These are phyloP conservation scores for Melanotaenia maccullochi DNA, from an alignment of 2,797 vertebrate genomes.

Conservation along the genomic window DNA sequence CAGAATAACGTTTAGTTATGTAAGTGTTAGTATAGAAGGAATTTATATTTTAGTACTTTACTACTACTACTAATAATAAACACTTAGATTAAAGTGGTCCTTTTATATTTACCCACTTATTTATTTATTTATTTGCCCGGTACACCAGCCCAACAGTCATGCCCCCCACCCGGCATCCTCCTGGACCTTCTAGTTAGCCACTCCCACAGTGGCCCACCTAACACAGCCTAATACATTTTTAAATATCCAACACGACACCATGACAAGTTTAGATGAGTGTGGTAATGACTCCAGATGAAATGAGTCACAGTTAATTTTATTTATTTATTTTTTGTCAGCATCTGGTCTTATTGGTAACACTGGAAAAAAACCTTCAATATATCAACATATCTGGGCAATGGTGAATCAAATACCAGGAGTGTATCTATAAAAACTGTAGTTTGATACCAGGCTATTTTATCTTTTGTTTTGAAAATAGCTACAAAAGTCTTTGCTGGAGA, in stretches of 20 bases:
- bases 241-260: constrained; percentile 61
- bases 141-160: too few relatives aligned
- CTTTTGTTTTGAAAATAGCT: constrained; percentile 31
- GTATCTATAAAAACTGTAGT: not conserved
- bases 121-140: too few relatives aligned
- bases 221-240: constrained; percentile 78
- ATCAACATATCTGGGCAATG: not conserved
- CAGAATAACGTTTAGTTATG: too few relatives aligned
- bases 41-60: too few relatives aligned
- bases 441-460: constrained; percentile 4
- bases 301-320: constrained; percentile 38
- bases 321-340: constrained; percentile 11
- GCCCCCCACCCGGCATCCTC: too few relatives aligned
- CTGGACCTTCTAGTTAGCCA: too few relatives aligned
- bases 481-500: constrained; percentile 9
- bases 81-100: constrained; percentile 62
- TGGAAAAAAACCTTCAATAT: too few relatives aligned
- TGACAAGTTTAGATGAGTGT: constrained; percentile 66
- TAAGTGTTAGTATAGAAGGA: too few relatives aligned
- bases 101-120: too few relatives aligned
- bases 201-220: constrained; percentile 23
- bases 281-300: constrained; percentile 46
- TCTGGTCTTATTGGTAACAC: constrained; percentile 4
- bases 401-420: constrained; percentile 6
- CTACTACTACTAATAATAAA: constrained; percentile 49